A percentile compares a stretch with the other conserved stretches of the same genome.
Evolutionary conservation across 2,113 vertebrate species (phyloP).

Genomic region (Lepisosteus oculatus): DNA sequence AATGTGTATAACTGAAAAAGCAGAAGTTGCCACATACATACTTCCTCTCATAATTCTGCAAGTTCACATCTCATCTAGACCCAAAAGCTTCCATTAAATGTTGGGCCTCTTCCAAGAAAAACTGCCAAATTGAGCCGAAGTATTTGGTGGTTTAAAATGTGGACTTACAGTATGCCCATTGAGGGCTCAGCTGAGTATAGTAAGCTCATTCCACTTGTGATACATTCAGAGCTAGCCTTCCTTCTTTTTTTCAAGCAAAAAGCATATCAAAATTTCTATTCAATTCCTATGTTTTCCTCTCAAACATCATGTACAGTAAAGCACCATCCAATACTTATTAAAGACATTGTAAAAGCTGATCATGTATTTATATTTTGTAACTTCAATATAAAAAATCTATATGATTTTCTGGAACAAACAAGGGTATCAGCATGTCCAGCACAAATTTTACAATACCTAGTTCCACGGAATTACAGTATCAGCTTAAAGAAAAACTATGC

Average conservation of each 20-base stretch:
- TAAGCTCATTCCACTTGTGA: slow-evolving; percentile 14
- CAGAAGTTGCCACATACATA: slow-evolving; percentile 63
- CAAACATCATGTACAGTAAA: too few species aligned
- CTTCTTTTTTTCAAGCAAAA: neutral
- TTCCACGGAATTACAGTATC: too few species aligned
- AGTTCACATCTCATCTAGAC: slow-evolving; percentile 61
- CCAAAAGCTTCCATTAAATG: slow-evolving; percentile 51
- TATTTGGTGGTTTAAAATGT: slow-evolving; percentile 48
- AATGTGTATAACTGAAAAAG: slow-evolving; percentile 63
- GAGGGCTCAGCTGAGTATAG: slow-evolving; percentile 24
- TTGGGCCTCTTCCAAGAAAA: slow-evolving; percentile 56
- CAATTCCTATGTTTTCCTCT: too few species aligned
- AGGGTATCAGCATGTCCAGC: too few species aligned
- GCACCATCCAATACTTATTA: too few species aligned
- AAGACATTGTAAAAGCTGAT: too few species aligned
- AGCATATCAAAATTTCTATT: too few species aligned
- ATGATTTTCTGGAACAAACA: too few species aligned
- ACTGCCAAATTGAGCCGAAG: slow-evolving; percentile 48
- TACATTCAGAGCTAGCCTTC: slow-evolving; percentile 11
- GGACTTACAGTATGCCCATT: slow-evolving; percentile 37
- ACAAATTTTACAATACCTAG: too few species aligned
- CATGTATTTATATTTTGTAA: too few species aligned
- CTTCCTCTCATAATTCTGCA: slow-evolving; percentile 66
- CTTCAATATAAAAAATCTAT: too few species aligned
- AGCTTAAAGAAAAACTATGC: too few species aligned